Evolutionary conservation across 2,888 invertebrate species (phyloP), one percentile per base, ranked within the genome.

Genomic region (Rutpela maculata): DNA sequence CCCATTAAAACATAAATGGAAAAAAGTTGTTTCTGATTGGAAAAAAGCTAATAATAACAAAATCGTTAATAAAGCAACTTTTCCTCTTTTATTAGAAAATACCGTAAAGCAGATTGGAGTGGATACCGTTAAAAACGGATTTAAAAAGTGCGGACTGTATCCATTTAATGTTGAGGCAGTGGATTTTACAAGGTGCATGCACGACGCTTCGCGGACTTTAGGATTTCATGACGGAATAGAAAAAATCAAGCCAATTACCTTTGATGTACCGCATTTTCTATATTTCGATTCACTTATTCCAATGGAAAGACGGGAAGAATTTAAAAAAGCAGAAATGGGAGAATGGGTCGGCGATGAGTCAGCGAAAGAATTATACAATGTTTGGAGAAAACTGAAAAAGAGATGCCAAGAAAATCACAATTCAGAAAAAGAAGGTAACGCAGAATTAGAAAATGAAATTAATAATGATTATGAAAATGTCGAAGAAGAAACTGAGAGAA

Each of bases 261-360:
- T 80, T 76, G 74, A 78, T 22, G 69, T 80, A 71, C 80, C 80
- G 38, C 73, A 80, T 80, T 80, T 80, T 80, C 74, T 78, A 19
- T 78, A 80, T 78, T 80, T 80, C 50, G 78, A 80, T 22, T 78
- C 76, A 67, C 67, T 78, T 55, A 78, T 59, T 59, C 4, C 59
- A 18, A n/a, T 19, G 17, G 15, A 59, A 19, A 69, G 68, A 69
- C n/a, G 56, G 35, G 35, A 26, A 22, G 31, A 56, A 26, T 56
- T 68, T 26, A 68, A 15, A 55, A n/a, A 68, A n/a, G 50, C 50
- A 50, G 50, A 50, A 66, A n/a, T 66, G 66, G 66, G 18, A 17
- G 15, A 50, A 50, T 50, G 50, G 50, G 50, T n/a, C 11, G 50
- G 50, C n/a, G 50, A 50, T 50, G 50, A 50, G 50, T 50, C 50